phyloP scores from a whole-genome alignment of 2,888 invertebrate genomes.

The Leucoptera coffeella region DNA sequence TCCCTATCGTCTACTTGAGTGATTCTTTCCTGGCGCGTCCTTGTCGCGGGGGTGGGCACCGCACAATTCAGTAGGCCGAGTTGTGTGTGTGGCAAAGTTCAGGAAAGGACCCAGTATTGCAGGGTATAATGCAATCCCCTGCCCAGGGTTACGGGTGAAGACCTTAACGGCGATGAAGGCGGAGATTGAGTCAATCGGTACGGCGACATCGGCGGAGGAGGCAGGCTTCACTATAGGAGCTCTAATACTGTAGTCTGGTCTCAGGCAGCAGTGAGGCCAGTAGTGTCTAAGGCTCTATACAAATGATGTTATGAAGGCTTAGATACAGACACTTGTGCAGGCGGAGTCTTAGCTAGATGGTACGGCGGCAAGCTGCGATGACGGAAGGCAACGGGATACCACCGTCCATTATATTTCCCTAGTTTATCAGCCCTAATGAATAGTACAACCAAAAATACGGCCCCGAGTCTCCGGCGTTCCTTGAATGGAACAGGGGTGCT shows the following conservation, averaged over 20 bases:
- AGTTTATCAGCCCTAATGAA: background rate
- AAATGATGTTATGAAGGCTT: no score
- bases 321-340: background rate
- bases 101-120: constrained; percentile 4
- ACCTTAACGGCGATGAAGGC: constrained; percentile 6
- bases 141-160: constrained; percentile 9
- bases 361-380: background rate
- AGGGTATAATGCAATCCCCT: constrained; percentile 8
- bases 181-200: constrained; percentile 5
- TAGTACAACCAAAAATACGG: no score
- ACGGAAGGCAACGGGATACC: background rate
- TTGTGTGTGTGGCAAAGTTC: constrained; percentile 1
- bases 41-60: constrained; percentile 3
- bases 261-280: no score
- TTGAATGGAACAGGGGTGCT: no score
- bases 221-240: no score
- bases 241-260: no score
- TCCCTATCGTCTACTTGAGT: constrained; percentile 1
- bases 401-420: background rate
- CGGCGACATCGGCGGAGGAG: constrained; percentile 5
- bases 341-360: background rate
- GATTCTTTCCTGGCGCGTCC: constrained; percentile 2
- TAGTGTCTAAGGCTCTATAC: no score
- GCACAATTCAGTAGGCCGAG: constrained; percentile 1
- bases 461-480: no score